Evolutionary conservation across 1,140 invertebrate species (phyloP).

Genomic region (Alviniconcha marisindica): DNA sequence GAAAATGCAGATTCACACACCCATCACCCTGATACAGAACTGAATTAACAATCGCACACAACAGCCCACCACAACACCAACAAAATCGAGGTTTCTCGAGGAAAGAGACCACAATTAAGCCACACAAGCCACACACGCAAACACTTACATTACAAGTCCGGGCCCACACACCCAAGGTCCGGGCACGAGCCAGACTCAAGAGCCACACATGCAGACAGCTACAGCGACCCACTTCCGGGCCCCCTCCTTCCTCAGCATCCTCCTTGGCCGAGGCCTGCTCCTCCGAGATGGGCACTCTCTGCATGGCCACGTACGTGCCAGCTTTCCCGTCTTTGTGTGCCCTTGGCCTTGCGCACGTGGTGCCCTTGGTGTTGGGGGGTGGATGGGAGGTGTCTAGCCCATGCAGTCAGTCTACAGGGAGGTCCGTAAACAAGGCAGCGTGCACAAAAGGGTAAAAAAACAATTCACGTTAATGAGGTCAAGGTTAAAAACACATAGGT

Average conservation of each 20-base stretch:
- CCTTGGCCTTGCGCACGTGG: neutral
- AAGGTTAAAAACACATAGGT: neutral
- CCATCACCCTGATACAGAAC: no score
- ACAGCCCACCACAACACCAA: no score
- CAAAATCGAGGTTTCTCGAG: no score
- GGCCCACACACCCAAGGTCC: constrained; percentile 25
- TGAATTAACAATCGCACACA: no score
- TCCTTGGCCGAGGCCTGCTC: constrained; percentile 20
- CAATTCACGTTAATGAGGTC: neutral
- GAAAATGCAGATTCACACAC: no score
- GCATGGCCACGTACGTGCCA: constrained; percentile 32
- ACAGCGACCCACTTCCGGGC: neutral
- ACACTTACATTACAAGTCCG: neutral
- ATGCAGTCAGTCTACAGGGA: constrained; percentile 29
- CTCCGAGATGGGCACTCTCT: constrained; percentile 32
- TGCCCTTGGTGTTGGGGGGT: neutral
- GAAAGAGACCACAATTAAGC: no score
- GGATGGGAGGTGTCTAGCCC: constrained; percentile 1
- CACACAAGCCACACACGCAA: no score
- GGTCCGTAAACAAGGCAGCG: neutral
- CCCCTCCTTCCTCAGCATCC: constrained; percentile 11
- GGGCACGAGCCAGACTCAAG: constrained; percentile 19
- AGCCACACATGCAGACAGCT: constrained; percentile 33
- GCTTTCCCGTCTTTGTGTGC: neutral
- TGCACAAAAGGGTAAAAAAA: neutral